Conservation (phyloP, 2,113 vertebrate species). For the Nothoprocta perdicaria region DNA sequence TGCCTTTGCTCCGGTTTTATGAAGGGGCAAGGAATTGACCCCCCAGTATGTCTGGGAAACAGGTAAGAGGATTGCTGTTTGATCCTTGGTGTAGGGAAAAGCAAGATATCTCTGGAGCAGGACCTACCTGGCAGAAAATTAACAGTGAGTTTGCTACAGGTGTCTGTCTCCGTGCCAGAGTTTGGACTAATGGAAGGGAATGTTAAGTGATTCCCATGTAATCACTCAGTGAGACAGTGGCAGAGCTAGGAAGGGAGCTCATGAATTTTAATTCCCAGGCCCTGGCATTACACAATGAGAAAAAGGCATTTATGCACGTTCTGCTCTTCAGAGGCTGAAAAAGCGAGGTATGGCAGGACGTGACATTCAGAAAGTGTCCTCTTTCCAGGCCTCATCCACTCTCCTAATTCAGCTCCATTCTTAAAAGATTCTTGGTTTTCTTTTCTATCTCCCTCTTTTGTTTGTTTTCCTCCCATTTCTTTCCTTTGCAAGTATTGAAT, state of each 20-base stretch:
- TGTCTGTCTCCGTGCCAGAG: not conserved
- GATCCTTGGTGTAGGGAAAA: not conserved
- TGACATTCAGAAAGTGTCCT: not conserved
- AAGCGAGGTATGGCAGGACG: not conserved
- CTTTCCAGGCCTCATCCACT: not conserved
- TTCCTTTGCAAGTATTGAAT: slow-evolving; percentile 53
- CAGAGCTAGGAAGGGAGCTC: slow-evolving; percentile 18
- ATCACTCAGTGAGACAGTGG: slow-evolving; percentile 4
- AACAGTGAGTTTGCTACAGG: not conserved
- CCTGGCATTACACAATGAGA: not conserved
- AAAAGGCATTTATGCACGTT: not conserved
- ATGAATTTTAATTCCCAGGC: not conserved
- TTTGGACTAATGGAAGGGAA: not conserved
- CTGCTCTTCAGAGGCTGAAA: not conserved
- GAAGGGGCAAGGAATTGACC: not conserved
- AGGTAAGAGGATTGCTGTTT: not conserved
- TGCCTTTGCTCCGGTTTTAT: slow-evolving; percentile 7
- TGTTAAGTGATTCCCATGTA: not conserved
- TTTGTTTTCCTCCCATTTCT: slow-evolving; percentile 58
- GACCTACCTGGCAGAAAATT: not conserved
- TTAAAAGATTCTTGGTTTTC: slow-evolving; percentile 44
- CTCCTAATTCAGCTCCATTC: not conserved
- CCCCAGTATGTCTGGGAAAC: not conserved
- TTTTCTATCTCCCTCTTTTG: slow-evolving; percentile 44
- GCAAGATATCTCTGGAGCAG: not conserved